Evolutionary conservation across 2,888 invertebrate species (phyloP).

Genomic region (Melanchra persicariae): DNA sequence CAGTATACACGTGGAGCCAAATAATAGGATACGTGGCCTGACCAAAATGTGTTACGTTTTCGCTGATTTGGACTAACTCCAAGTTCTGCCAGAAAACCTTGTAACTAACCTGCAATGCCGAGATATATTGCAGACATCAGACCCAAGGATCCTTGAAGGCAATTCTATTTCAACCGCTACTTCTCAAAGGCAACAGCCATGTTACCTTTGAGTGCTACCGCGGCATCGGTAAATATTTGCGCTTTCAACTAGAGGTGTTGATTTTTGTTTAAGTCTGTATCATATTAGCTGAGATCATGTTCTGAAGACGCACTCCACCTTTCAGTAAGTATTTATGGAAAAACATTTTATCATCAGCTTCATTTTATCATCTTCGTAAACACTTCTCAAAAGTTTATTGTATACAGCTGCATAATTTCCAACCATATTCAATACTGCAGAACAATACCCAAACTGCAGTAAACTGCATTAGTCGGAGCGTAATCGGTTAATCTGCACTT

Average conservation of each 20-base stretch:
- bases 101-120: conserved; percentile 52
- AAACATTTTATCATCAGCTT: neutral
- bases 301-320: too few relatives aligned
- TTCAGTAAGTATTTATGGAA: neutral
- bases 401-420: conserved; percentile 12
- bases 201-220: conserved; percentile 23
- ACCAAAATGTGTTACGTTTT: conserved; percentile 32
- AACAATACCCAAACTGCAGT: conserved; percentile 61
- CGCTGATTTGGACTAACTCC: conserved; percentile 58
- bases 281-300: neutral
- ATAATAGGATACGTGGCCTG: conserved; percentile 23
- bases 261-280: conserved; percentile 12
- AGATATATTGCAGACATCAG: conserved; percentile 50
- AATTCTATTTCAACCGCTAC: conserved; percentile 40
- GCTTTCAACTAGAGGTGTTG: conserved; percentile 28
- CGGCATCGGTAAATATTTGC: conserved; percentile 35
- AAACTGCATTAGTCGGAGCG: conserved; percentile 56
- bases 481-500: conserved; percentile 73
- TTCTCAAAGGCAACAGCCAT: conserved; percentile 38
- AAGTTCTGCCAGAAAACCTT: conserved; percentile 45
- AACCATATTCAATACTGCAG: conserved; percentile 23
- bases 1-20: neutral
- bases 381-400: neutral
- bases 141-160: conserved; percentile 34
- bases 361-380: too few relatives aligned